Base-by-base conservation (phyloP, 2,113 vertebrate genomes). In the Rallus limicola region DNA sequence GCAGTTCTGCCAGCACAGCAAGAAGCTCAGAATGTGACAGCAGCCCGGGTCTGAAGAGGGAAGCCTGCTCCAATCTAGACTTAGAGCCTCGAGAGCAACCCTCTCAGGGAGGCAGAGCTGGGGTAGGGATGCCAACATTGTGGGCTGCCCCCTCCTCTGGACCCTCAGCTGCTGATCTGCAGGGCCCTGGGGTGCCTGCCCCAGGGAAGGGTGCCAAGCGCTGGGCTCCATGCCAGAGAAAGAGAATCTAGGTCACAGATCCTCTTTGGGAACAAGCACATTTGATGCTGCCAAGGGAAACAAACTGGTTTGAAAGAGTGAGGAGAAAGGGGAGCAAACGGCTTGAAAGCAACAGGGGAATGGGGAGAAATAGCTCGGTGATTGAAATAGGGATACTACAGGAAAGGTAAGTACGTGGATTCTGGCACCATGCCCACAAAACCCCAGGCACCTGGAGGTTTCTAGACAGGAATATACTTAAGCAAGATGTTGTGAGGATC, bases 201-300 rank as follows among this genome's bases (percentile, higher is more conserved):
- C 60, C 56, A 1, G 44, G 13, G 64, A 25, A 85, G 48, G 5
- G 9, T 55, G 53, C 88, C 90, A 90, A 90, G 75, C 4, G 0
- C 38, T 58, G 24, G 53, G 40, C 53, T 50, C 31, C 1, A 0
- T 0, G 31, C 64, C 1, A 2, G 13, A 62, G 77, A 83, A 83
- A 74, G 64, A 5, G 83, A 96, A 97, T 95, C 82, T 95, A 60
- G 95, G 95, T 97, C 96, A 93, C 76, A 81, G 76, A 86, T 70
- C 44, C 79, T 59, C 63, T 80, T 33, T 56, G 56, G 69, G 63
- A 94, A 75, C 68, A 46, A 88, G 91, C 8, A 88, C 60, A 12
- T 52, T 60, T 52, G 56, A 78, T 29, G 83, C 88, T 96, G 92
- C 96, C 96, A 97, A 95, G 72, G 86, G 83, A 97, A 96, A 96